Conservation (phyloP, 2,888 invertebrate species). For the Limenitis camilla region DNA sequence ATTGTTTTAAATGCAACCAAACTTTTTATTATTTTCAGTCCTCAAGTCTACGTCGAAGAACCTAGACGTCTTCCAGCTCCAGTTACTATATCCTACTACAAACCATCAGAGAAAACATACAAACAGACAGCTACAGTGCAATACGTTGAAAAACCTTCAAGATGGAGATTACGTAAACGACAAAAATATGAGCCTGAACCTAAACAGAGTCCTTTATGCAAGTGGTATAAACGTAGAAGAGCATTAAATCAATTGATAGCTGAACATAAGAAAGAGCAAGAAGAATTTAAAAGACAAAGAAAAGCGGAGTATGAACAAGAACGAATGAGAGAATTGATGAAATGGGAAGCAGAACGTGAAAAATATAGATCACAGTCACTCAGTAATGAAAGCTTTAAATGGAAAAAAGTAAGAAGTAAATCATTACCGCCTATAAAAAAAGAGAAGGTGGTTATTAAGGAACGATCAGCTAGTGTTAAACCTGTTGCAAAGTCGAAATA, state of each 20-base stretch:
- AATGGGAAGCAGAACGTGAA: slow-evolving; percentile 13
- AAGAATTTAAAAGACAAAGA: slow-evolving; percentile 13
- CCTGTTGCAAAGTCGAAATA: slow-evolving; percentile 26
- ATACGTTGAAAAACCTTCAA: slow-evolving; percentile 15
- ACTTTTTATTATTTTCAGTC: slow-evolving; percentile 27
- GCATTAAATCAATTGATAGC: slow-evolving; percentile 24
- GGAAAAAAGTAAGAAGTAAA: slow-evolving; percentile 1
- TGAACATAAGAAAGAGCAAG: slow-evolving; percentile 20
- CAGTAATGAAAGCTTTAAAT: slow-evolving; percentile 14
- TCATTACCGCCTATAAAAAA: slow-evolving; percentile 3
- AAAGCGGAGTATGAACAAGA: slow-evolving; percentile 21
- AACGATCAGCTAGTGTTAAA: slow-evolving; percentile 21
- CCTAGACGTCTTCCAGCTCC: slow-evolving; percentile 31
- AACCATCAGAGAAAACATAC: slow-evolving; percentile 16
- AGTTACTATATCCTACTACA: slow-evolving; percentile 30
- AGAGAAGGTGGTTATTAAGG: slow-evolving; percentile 18
- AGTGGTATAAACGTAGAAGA: slow-evolving; percentile 31
- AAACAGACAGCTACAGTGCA: slow-evolving; percentile 20
- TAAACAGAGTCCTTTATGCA: slow-evolving; percentile 20
- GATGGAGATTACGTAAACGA: slow-evolving; percentile 7
- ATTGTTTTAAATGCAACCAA: background rate
- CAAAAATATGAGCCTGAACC: slow-evolving; percentile 2
- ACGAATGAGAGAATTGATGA: slow-evolving; percentile 18
- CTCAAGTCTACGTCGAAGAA: slow-evolving; percentile 31
- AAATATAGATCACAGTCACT: slow-evolving; percentile 3